These are phyloP conservation scores for Lepidochitona cinerea DNA, from an alignment of 2,888 invertebrate species.

Conservation along the genomic window DNA sequence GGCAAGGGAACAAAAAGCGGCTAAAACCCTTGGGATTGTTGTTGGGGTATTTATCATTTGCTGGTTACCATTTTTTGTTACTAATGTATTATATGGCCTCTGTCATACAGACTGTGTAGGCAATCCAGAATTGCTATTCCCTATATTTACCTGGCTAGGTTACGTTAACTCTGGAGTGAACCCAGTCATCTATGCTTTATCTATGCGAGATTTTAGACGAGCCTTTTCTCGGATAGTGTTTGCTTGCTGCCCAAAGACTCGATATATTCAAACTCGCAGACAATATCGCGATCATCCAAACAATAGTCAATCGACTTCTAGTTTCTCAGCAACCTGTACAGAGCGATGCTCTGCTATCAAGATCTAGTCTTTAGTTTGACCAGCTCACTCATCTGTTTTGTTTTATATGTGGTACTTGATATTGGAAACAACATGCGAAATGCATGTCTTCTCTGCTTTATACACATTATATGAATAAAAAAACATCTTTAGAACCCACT, in stretches of 20 bases:
- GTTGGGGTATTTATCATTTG: constrained; percentile 98
- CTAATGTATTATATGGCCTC: constrained; percentile 91
- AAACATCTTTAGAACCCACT: too few species aligned
- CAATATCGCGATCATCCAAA: constrained; percentile 36
- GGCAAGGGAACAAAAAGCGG: constrained; percentile 97
- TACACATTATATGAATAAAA: too few species aligned
- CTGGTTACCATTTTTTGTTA: constrained; percentile 98
- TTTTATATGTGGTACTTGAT: too few species aligned
- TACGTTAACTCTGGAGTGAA: constrained; percentile 71
- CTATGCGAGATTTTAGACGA: constrained; percentile 92
- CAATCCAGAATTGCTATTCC: constrained; percentile 58
- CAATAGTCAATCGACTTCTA: constrained; percentile 48
- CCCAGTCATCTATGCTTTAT: constrained; percentile 98
- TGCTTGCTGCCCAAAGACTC: constrained; percentile 64
- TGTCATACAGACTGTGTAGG: constrained; percentile 77
- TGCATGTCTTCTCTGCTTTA: too few species aligned
- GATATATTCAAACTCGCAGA: constrained; percentile 34
- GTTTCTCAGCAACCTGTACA: constrained; percentile 41
- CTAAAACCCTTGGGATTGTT: constrained; percentile 96
- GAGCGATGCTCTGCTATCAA: constrained; percentile 36
- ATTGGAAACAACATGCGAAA: too few species aligned
- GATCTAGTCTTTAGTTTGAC: constrained; percentile 16
- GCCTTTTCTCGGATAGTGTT: constrained; percentile 94
- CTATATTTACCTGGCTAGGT: constrained; percentile 70
- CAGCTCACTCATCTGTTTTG: too few species aligned